phyloP scores from a whole-genome alignment of 2,797 vertebrate genomes.

The Balearica regulorum region DNA sequence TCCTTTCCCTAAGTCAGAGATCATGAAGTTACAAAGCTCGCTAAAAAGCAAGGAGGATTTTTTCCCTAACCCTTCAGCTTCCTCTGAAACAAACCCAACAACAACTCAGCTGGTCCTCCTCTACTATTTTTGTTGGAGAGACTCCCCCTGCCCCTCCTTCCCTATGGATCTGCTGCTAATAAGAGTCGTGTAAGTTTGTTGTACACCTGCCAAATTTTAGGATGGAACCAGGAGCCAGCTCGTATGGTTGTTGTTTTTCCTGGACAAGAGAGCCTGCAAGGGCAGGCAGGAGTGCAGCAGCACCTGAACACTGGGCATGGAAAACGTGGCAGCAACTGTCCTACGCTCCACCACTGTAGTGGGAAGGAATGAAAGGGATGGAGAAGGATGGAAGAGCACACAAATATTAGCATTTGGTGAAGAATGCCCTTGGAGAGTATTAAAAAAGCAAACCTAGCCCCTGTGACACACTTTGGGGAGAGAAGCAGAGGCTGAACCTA shows the following conservation, averaged over 20 bases:
- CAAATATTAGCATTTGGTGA: not conserved
- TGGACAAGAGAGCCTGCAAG: not conserved
- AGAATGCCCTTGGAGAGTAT: not conserved
- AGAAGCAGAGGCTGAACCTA: not conserved
- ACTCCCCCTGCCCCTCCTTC: not conserved
- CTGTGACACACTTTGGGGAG: not conserved
- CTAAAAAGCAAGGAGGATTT: not conserved
- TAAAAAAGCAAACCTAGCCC: not conserved
- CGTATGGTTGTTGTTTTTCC: not conserved
- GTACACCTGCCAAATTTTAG: not conserved
- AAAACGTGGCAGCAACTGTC: not conserved
- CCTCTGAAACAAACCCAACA: slow-evolving; percentile 31
- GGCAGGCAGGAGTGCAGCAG: not conserved
- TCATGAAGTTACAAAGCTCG: not conserved
- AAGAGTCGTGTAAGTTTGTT: not conserved
- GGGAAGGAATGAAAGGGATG: not conserved
- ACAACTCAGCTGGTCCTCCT: not conserved
- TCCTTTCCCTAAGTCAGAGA: not conserved
- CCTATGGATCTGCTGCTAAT: not conserved
- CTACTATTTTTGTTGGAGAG: slow-evolving; percentile 34
- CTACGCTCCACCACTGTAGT: accelerated
- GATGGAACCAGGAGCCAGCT: not conserved
- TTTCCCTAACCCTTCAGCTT: not conserved
- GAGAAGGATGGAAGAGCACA: not conserved
- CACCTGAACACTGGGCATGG: not conserved